phyloP scores from a whole-genome alignment of 2,797 vertebrate species.

The Tokudaia tokunoshimensis region DNA sequence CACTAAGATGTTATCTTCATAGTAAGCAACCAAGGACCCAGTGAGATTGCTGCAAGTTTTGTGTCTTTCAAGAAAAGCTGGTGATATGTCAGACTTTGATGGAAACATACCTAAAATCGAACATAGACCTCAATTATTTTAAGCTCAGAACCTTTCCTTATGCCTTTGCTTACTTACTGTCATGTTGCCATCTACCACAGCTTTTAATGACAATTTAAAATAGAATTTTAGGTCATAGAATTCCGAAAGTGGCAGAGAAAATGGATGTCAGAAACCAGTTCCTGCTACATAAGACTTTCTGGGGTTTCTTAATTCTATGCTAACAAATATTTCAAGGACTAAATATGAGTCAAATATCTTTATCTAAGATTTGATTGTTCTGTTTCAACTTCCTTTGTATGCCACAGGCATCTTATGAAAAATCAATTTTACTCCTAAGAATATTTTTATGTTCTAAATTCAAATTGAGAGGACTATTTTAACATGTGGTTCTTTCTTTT shows the following conservation, averaged over 20 bases:
- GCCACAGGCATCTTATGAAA: neutral
- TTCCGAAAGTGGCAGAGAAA: slow-evolving; percentile 72
- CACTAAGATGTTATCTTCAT: slow-evolving; percentile 22
- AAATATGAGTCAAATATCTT: slow-evolving; percentile 41
- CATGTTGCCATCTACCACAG: slow-evolving; percentile 66
- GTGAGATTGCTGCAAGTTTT: neutral
- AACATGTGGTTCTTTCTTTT: slow-evolving; percentile 7
- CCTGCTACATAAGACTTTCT: slow-evolving; percentile 64
- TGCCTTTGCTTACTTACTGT: slow-evolving; percentile 58
- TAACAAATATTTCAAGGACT: slow-evolving; percentile 53
- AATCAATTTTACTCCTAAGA: slow-evolving; percentile 29
- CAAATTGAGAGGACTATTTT: neutral
- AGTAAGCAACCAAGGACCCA: slow-evolving; percentile 13
- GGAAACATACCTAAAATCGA: slow-evolving; percentile 24
- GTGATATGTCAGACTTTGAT: neutral
- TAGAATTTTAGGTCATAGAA: slow-evolving; percentile 64
- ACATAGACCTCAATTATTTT: slow-evolving; percentile 47
- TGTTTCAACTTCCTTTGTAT: slow-evolving; percentile 5
- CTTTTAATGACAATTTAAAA: slow-evolving; percentile 73
- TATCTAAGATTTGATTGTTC: slow-evolving; percentile 25
- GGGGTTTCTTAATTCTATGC: slow-evolving; percentile 34
- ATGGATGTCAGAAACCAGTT: slow-evolving; percentile 80
- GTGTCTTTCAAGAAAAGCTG: neutral
- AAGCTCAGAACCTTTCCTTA: slow-evolving; percentile 42
- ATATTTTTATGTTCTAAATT: slow-evolving; percentile 20